A percentile compares a stretch with the other conserved stretches of the same genome.
Conservation (phyloP, 2,113 vertebrate species). For the Alectura lathami region DNA sequence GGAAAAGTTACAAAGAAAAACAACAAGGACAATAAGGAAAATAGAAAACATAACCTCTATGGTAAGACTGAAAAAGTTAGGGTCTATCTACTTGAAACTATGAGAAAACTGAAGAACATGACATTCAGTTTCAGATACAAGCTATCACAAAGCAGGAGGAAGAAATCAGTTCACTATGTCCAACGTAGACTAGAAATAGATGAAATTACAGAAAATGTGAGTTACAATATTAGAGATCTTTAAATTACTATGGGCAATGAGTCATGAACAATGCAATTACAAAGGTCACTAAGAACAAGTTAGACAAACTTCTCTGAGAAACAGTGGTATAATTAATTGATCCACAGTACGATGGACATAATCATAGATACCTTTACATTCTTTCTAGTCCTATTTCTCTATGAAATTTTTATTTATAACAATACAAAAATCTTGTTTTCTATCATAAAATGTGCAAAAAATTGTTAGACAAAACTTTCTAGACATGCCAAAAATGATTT, state of each 20-base stretch:
- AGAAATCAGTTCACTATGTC: background rate
- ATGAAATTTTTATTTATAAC: background rate
- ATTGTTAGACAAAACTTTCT: background rate
- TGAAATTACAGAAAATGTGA: background rate
- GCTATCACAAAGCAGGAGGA: background rate
- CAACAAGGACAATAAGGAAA: background rate
- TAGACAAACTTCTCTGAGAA: background rate
- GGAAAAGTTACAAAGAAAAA: slow-evolving; percentile 14
- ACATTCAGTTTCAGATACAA: background rate
- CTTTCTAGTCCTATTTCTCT: background rate
- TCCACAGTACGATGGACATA: background rate
- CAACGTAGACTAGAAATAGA: background rate
- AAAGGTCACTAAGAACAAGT: background rate
- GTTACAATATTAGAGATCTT: background rate
- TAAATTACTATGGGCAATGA: background rate
- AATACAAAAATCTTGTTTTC: background rate
- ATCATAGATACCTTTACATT: background rate
- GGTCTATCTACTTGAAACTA: background rate
- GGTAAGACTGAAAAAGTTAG: background rate
- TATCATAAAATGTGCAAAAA: background rate
- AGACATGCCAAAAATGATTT: background rate
- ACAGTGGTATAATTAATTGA: background rate
- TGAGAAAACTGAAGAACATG: background rate
- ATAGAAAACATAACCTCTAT: background rate
- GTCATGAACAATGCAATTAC: background rate